Base-by-base conservation (phyloP, 2,797 vertebrate species). In the Poeciliopsis gracilis region DNA sequence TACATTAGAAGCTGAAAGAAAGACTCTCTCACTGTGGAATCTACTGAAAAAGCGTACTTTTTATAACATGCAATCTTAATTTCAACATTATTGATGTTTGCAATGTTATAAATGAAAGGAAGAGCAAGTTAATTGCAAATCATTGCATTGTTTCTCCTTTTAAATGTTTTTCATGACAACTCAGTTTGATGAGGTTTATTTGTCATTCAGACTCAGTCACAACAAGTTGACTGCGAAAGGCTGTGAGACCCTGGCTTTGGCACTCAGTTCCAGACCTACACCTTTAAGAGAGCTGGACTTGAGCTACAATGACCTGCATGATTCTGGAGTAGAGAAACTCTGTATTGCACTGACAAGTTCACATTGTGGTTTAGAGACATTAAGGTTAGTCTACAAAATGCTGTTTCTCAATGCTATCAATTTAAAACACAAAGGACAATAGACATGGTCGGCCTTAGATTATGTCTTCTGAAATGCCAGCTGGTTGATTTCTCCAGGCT, bases 231-330 rank as follows among this genome's bases (percentile, higher is more conserved):
- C 77, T 1, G 72, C 43, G 1, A 71, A 76, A 73, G 80, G 85
- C 2, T 90, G 88, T 73, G 43, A 80, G 80, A 57, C 2, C 0
- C 3, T 87, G 67, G 77, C 80, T 30, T 79, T 73, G 38, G 73
- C 15, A 2, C 71, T 90, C 73, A 30, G 66, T 72, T 83, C 79
- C 11, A 66, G 55, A 53, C 20, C 70, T 28, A 81, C 85, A 11
- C n/a, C 20, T 30, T 78, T 91, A 46, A 85, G 25, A 66, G 67
- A 86, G 18, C 67, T 90, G 55, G 84, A 90, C 76, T 41, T 88
- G 43, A 86, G 86, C 76, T 78, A 76, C 76, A 88, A 88, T 47
- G 70, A 80, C 20, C 63, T 84, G 46, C 78, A 36, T 9, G 74
- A 86, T 81, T 46, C 82, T 61, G 87, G 78, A 46, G 77, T 84